phyloP scores from a whole-genome alignment of 2,113 vertebrate genomes.

The Thomomys bottae region DNA sequence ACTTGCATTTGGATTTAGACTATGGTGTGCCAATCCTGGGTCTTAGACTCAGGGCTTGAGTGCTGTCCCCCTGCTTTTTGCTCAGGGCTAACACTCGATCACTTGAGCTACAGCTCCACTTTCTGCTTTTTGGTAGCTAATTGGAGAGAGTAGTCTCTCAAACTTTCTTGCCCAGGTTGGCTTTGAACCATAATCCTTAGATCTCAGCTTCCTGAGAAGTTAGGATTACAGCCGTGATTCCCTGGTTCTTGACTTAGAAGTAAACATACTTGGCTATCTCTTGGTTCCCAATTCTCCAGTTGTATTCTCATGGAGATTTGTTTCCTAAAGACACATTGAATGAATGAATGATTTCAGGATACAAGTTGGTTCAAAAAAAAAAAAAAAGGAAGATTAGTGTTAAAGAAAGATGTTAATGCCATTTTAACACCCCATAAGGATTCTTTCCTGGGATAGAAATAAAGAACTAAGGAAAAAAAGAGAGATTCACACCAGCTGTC shows the following conservation, averaged over 20 bases:
- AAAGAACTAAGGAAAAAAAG: too few relatives aligned
- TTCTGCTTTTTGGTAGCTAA: too few relatives aligned
- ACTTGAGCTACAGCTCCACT: too few relatives aligned
- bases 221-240: too few relatives aligned
- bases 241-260: background rate
- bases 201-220: too few relatives aligned
- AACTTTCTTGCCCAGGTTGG: too few relatives aligned
- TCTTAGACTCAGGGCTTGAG: too few relatives aligned
- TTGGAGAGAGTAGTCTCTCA: too few relatives aligned
- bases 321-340: background rate
- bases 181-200: too few relatives aligned
- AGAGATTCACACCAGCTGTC: constrained; percentile 29
- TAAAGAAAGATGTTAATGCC: constrained; percentile 14
- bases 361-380: background rate
- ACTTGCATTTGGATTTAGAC: background rate
- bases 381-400: background rate
- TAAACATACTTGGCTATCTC: background rate
- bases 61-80: too few relatives aligned
- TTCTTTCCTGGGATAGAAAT: constrained; percentile 9
- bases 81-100: too few relatives aligned
- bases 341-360: constrained; percentile 25
- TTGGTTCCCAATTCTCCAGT: background rate
- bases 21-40: too few relatives aligned
- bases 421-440: background rate
- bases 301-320: background rate